Percentiles rank a stretch among this genome's conserved stretches.
Conservation (phyloP, 2,888 invertebrate genomes). For the Rhagonycha lutea region DNA sequence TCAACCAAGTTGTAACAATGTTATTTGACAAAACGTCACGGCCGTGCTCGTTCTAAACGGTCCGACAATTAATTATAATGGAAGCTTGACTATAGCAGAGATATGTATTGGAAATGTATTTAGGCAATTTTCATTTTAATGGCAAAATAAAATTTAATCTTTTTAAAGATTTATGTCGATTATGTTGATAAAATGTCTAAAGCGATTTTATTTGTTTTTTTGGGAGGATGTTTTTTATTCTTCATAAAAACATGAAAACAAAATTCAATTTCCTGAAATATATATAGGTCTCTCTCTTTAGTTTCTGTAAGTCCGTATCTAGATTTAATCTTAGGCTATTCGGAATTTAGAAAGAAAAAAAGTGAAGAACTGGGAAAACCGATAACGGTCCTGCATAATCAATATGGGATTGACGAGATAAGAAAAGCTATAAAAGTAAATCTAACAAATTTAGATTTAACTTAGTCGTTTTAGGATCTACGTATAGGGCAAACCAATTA, state of each 20-base stretch:
- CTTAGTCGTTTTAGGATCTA: slow-evolving; percentile 10
- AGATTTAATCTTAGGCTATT: slow-evolving; percentile 27
- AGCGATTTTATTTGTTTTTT: slow-evolving; percentile 26
- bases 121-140: slow-evolving; percentile 14
- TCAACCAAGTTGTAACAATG: slow-evolving; percentile 6
- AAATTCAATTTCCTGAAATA: slow-evolving; percentile 32
- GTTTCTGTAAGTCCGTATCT: slow-evolving; percentile 27
- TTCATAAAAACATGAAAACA: slow-evolving; percentile 32
- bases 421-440: slow-evolving; percentile 29
- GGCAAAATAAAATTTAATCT: slow-evolving; percentile 20
- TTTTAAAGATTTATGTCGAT: slow-evolving; percentile 26
- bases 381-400: slow-evolving; percentile 32
- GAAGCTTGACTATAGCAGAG: slow-evolving; percentile 8
- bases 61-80: slow-evolving; percentile 17
- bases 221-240: slow-evolving; percentile 26
- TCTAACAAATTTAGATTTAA: slow-evolving; percentile 30
- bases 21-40: slow-evolving; percentile 19
- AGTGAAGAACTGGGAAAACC: slow-evolving; percentile 26
- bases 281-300: slow-evolving; percentile 26
- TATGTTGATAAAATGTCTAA: slow-evolving; percentile 25
- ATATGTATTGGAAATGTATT: slow-evolving; percentile 5
- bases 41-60: slow-evolving; percentile 7
- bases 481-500: neutral
- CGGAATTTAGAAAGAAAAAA: slow-evolving; percentile 26
- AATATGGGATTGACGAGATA: slow-evolving; percentile 30